A percentile compares a stretch with the other conserved stretches of the same genome.
phyloP scores from a whole-genome alignment of 1,140 invertebrate genomes.

The Latrodectus geometricus region DNA sequence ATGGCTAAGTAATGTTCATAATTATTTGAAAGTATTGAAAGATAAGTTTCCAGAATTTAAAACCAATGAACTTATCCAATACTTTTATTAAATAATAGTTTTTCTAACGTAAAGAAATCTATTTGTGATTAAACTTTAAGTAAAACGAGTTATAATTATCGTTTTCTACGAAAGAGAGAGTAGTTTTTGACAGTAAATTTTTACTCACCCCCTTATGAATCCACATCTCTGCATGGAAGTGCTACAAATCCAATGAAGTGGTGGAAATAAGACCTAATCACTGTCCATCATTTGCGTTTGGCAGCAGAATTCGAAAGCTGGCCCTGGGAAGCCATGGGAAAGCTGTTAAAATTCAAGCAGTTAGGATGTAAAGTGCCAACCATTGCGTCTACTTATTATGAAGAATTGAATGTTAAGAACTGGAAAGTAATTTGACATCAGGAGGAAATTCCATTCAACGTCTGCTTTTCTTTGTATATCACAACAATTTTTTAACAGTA shows the following conservation, averaged over 20 bases:
- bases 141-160: no score
- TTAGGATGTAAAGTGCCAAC: neutral
- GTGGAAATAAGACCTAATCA: conserved; percentile 28
- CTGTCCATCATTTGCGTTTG: conserved; percentile 8
- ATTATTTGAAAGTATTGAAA: no score
- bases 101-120: no score
- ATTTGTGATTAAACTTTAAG: no score
- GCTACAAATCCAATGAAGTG: neutral
- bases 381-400: neutral
- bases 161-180: no score
- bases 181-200: neutral
- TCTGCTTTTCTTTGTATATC: neutral
- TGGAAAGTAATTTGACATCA: no score
- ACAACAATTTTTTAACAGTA: neutral
- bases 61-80: no score
- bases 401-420: neutral
- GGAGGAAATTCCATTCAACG: no score
- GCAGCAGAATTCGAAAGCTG: neutral
- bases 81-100: no score
- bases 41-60: no score
- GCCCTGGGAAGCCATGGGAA: conserved; percentile 17
- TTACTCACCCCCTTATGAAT: neutral
- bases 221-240: neutral
- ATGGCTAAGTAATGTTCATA: no score
- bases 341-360: neutral